These are phyloP conservation scores for Propsilocerus akamusi DNA, from an alignment of 1,140 invertebrate genomes.

Conservation along the genomic window DNA sequence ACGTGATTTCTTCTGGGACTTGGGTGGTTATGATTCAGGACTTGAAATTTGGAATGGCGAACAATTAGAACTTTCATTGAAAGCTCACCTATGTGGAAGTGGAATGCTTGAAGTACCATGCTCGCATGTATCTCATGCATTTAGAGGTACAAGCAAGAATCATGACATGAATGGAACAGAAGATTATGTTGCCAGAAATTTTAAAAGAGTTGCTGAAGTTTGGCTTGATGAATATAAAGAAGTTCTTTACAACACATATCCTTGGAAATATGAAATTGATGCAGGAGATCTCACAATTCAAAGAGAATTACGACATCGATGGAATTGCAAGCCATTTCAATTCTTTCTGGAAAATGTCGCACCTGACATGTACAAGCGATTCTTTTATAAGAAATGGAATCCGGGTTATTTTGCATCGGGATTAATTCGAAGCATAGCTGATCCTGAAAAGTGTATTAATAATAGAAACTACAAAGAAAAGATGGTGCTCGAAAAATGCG, in stretches of 20 bases:
- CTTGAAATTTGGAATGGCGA: constrained; percentile 75
- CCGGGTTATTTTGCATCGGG: too few relatives aligned
- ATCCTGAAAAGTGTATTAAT: too few relatives aligned
- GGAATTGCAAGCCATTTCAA: constrained; percentile 79
- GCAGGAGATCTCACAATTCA: constrained; percentile 52
- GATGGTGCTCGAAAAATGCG: too few relatives aligned
- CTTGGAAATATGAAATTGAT: constrained; percentile 56
- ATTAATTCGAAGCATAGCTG: too few relatives aligned
- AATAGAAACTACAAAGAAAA: too few relatives aligned
- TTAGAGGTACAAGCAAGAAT: constrained; percentile 75
- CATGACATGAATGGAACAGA: constrained; percentile 76
- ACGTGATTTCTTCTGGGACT: constrained; percentile 82
- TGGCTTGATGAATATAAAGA: constrained; percentile 98
- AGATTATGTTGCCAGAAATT: constrained; percentile 62
- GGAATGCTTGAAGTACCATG: constrained; percentile 83
- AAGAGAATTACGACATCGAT: constrained; percentile 39
- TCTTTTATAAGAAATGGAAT: too few relatives aligned
- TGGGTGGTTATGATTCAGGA: constrained; percentile 87
- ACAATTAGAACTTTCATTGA: constrained; percentile 82
- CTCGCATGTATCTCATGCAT: constrained; percentile 90
- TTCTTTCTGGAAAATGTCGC: constrained; percentile 91
- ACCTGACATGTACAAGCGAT: constrained; percentile 62
- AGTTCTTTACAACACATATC: constrained; percentile 57
- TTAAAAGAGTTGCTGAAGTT: constrained; percentile 77
- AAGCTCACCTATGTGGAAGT: constrained; percentile 83